These are phyloP conservation scores for Eublepharis macularius DNA, from an alignment of 2,113 vertebrate genomes.

Conservation along the genomic window DNA sequence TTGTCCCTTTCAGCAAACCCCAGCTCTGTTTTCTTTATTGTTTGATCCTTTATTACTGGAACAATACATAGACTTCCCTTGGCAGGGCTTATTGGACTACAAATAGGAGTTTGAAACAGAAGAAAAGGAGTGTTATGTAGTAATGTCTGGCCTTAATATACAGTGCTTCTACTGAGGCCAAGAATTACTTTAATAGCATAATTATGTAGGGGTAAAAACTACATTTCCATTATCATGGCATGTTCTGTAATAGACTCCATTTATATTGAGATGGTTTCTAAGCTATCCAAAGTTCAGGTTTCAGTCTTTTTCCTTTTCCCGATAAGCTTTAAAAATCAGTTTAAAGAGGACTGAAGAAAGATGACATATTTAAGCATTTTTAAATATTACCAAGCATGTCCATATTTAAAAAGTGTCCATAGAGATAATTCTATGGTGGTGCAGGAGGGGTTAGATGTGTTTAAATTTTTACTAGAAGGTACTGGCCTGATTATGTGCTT, in stretches of 20 bases:
- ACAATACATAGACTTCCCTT: neutral
- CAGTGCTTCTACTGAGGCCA: neutral
- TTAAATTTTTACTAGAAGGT: no score
- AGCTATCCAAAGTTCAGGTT: neutral
- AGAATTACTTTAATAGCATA: constrained; percentile 23
- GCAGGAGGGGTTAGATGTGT: no score
- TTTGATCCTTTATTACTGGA: neutral
- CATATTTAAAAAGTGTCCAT: neutral
- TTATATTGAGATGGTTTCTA: neutral
- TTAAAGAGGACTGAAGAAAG: neutral
- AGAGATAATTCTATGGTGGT: no score
- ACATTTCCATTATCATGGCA: constrained; percentile 4
- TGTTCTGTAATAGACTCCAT: neutral
- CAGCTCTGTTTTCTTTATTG: neutral
- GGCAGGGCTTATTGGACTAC: neutral
- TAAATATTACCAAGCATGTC: neutral
- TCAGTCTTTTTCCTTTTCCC: neutral
- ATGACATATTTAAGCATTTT: neutral
- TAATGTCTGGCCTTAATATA: neutral
- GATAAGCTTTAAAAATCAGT: neutral
- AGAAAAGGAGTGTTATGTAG: neutral
- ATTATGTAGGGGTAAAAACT: neutral
- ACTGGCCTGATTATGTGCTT: no score
- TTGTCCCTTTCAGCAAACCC: neutral
- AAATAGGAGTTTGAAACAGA: neutral